phyloP scores from a whole-genome alignment of 2,797 vertebrate genomes.

The Huso huso region DNA sequence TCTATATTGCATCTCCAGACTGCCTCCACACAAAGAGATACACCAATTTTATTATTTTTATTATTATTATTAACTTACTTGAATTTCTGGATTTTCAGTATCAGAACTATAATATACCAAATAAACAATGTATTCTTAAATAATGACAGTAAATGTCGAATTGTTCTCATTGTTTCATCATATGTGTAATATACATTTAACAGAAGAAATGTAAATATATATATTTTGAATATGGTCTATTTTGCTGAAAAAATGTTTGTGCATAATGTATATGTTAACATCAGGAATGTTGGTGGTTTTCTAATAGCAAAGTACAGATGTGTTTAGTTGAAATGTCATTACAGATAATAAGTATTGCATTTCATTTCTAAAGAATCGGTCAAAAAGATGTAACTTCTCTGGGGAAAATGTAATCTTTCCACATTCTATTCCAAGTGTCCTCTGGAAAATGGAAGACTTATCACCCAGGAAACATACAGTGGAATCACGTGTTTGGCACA shows the following conservation, averaged over 20 bases:
- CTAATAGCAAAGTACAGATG: slow-evolving; percentile 50
- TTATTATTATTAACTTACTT: too few relatives aligned
- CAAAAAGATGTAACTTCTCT: slow-evolving; percentile 47
- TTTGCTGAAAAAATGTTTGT: not conserved
- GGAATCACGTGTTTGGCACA: slow-evolving; percentile 48
- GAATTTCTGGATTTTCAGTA: too few relatives aligned
- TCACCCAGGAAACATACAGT: slow-evolving; percentile 50
- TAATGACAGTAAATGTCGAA: too few relatives aligned
- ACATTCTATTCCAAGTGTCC: slow-evolving; percentile 53
- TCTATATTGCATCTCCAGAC: too few relatives aligned
- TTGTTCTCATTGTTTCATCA: slow-evolving; percentile 50
- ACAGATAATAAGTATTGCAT: slow-evolving; percentile 53
- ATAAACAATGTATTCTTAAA: too few relatives aligned
- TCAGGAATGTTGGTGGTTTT: not conserved
- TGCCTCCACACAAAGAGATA: too few relatives aligned
- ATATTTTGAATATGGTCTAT: not conserved
- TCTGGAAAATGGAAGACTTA: slow-evolving; percentile 50
- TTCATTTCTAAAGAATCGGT: slow-evolving; percentile 52
- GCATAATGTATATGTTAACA: too few relatives aligned
- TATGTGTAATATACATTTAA: too few relatives aligned
- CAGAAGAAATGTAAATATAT: too few relatives aligned
- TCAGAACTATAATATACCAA: too few relatives aligned
- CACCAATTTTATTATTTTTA: too few relatives aligned
- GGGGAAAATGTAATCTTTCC: slow-evolving; percentile 49
- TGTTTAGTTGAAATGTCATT: slow-evolving; percentile 43